Evolutionary conservation across 2,113 vertebrate species (phyloP), one percentile per base, ranked within the genome.

Genomic region (Passer domesticus): DNA sequence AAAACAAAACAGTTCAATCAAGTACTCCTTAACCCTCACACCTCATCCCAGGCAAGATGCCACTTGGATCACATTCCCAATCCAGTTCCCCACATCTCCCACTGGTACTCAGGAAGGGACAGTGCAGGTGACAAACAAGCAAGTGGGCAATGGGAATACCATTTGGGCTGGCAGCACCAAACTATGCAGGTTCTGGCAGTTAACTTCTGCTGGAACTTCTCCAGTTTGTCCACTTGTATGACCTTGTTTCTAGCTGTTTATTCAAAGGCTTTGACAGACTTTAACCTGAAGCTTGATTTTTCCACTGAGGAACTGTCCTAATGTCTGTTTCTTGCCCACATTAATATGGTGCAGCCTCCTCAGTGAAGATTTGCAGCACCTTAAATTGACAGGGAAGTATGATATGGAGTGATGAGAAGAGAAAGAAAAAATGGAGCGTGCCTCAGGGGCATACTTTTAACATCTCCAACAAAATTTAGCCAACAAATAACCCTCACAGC

Each of bases 1-100:
- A 35, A n/a, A n/a, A n/a, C 33, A 28, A 49, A 6, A 27, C 4
- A 7, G 31, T 59, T 49, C 14, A 58, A 2, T 15, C 0, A 0
- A 60, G 69, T 7, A 35, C 11, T 55, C 39, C 28, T 39, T 17
- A 84, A n/a, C 10, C 6, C 9, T 50, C 14, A 16, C 15, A 21
- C 15, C 49, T 46, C 37, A 9, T 8, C 25, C 6, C 3, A 11
- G 1, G 1, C 39, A 70, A 75, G 43, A 14, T 37, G 33, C 44
- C 52, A 28, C 27, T 47, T 2, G 6, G 44, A 46, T 43, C 31
- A 7, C 0, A 4, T 30, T 87, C 77, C 46, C 1, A 0, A 13
- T 21, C 64, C 67, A 8, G 9, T 6, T 76, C 41, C 24, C 35
- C 66, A 44, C 11, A 24, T 6, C 9, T 49, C 23, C 33, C 18